Conservation (phyloP, 2,113 vertebrate genomes). For the Variabilichromis moorii region DNA sequence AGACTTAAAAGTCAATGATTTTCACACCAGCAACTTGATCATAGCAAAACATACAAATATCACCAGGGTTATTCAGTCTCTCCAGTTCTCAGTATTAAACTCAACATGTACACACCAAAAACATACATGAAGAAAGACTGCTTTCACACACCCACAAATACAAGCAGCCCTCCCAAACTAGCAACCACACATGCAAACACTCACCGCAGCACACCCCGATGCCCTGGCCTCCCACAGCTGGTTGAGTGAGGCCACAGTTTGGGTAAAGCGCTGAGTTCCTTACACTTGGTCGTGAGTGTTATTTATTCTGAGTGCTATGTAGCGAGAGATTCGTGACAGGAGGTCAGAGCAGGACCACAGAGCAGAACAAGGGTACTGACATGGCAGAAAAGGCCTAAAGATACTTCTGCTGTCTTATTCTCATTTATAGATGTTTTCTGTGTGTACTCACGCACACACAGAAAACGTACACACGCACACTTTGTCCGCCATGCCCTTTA, state of each 20-base stretch:
- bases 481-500: background rate
- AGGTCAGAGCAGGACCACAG: slow-evolving; percentile 29
- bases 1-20: background rate
- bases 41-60: slow-evolving; percentile 25
- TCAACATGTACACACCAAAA: slow-evolving; percentile 1
- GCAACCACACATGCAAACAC: slow-evolving; percentile 49
- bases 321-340: slow-evolving; percentile 45
- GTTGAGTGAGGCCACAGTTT: slow-evolving; percentile 47
- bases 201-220: slow-evolving; percentile 26
- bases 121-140: slow-evolving; percentile 9
- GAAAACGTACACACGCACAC: background rate
- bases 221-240: slow-evolving; percentile 47
- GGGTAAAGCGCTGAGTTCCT: slow-evolving; percentile 43
- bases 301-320: slow-evolving; percentile 50
- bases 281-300: slow-evolving; percentile 55
- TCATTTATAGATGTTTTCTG: background rate
- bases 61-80: background rate
- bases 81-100: background rate
- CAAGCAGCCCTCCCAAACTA: slow-evolving; percentile 13
- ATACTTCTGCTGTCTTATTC: background rate
- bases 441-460: background rate
- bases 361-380: background rate
- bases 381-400: background rate
- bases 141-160: slow-evolving; percentile 37
- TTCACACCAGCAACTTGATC: background rate